Evolutionary conservation across 2,113 vertebrate species (phyloP).

Genomic region (Sylvietta virens): DNA sequence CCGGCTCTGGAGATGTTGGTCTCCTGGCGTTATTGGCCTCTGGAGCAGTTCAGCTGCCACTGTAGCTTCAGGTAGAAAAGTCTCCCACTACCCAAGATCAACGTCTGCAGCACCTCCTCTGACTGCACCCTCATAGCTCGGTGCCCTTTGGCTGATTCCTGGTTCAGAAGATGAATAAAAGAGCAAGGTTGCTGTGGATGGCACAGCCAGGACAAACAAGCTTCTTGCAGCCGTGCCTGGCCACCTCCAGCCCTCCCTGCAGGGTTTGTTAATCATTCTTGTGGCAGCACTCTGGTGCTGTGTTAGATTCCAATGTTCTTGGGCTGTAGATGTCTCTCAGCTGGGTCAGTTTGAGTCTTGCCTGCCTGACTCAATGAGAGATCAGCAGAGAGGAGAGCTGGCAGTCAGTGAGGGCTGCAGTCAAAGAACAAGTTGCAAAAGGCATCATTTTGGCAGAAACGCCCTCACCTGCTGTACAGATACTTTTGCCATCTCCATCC

Average conservation of each 20-base stretch:
- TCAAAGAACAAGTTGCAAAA: not conserved
- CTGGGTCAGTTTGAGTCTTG: not conserved
- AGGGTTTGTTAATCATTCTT: not conserved
- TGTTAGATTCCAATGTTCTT: not conserved
- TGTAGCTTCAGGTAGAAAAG: not conserved
- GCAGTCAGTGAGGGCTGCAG: not conserved
- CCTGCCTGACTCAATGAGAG: not conserved
- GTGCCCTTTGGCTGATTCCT: not conserved
- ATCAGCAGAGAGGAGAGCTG: not conserved
- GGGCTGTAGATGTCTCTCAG: not conserved
- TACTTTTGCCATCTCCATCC: not conserved
- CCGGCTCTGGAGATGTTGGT: not conserved
- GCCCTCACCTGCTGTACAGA: not conserved
- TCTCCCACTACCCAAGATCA: accelerated
- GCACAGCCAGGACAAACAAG: not conserved
- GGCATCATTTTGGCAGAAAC: not conserved
- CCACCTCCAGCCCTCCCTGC: not conserved
- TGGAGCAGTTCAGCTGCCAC: not conserved
- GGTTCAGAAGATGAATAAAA: not conserved
- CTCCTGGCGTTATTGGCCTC: not conserved
- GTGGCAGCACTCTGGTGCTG: not conserved
- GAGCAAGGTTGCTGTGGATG: not conserved
- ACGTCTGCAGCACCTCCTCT: not conserved
- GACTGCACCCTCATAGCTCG: not conserved
- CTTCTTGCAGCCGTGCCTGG: not conserved